Percentiles rank a stretch among this genome's conserved stretches.
Conservation (phyloP, 2,113 vertebrate species). For the Lophura nycthemera region DNA sequence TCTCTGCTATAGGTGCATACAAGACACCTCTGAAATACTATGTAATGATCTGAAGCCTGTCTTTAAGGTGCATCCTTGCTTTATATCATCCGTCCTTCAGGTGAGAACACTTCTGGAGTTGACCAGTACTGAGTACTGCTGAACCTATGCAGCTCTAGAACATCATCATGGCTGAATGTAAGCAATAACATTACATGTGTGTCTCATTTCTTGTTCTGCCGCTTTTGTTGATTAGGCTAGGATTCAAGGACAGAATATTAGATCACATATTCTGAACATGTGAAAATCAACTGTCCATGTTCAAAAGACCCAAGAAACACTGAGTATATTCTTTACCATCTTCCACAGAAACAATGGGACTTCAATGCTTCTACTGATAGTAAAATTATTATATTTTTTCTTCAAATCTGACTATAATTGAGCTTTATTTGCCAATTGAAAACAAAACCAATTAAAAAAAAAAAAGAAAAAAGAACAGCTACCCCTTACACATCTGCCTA, state of each 20-base stretch:
- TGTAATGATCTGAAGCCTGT: constrained; percentile 6
- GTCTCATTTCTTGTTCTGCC: background rate
- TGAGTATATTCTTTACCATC: background rate
- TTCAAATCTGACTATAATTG: background rate
- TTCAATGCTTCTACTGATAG: background rate
- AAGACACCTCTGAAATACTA: background rate
- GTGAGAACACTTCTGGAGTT: constrained; percentile 63
- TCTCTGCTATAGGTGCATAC: background rate
- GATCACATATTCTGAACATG: background rate
- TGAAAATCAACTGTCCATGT: background rate
- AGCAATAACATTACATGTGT: constrained; percentile 21
- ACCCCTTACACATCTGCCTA: background rate
- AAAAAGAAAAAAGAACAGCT: background rate
- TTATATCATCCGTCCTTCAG: constrained; percentile 68
- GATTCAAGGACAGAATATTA: background rate
- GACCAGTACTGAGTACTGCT: background rate
- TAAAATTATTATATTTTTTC: background rate
- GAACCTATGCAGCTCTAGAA: background rate
- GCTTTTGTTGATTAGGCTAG: background rate
- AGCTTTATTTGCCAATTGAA: background rate
- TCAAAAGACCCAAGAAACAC: background rate
- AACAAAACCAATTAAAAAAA: background rate
- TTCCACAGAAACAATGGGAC: background rate
- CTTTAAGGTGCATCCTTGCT: background rate
- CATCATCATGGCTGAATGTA: background rate